Base-by-base conservation (phyloP, 2,113 vertebrate species). In the Pterocles gutturalis region DNA sequence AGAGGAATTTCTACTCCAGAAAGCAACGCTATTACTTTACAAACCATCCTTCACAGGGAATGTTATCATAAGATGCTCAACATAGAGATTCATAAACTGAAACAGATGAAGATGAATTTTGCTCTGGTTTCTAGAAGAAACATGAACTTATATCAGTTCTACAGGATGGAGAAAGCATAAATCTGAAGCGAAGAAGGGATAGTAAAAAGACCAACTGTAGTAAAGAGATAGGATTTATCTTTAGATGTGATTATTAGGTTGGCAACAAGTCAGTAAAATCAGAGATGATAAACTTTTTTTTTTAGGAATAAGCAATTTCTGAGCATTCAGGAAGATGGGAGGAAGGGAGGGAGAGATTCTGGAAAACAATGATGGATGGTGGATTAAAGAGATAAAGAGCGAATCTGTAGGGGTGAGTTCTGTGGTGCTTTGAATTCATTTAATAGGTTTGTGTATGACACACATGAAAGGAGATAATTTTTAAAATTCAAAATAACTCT, bases 71-170 rank as follows among this genome's bases (percentile, higher is more conserved):
- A 84, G 72, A 69, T 80, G 25, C n/a, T 86, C 70, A 83, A 78
- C 36, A 77, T 24, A 24, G 45, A 88, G 24, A 54, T 80, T 65
- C 41, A 86, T 83, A 82, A 95, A 71, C 25, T 71, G 70, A 71
- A 90, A 78, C 34, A 93, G 58, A 69, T 69, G 65, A 91, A 90
- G 88, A 77, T 49, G 22, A 87, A 83, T 96, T 95, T 93, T 66
- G 9, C 54, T 53, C 25, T 87, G 10, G n/a, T 83, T 90, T 90
- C 62, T 46, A 78, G 71, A 90, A 90, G 66, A 70, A 83, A n/a
- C 1, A 1, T 69, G 62, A 77, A 70, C 28, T 36, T 94, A 17
- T 26, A 76, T 83, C 38, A 75, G 0, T 91, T 90, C 79, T 88
- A 78, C 2, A 26, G 22, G 41, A 70, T 43, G 15, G 33, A 16